Evolutionary conservation across 2,888 invertebrate genomes (phyloP).

Genomic region (Spialia ferax): DNA sequence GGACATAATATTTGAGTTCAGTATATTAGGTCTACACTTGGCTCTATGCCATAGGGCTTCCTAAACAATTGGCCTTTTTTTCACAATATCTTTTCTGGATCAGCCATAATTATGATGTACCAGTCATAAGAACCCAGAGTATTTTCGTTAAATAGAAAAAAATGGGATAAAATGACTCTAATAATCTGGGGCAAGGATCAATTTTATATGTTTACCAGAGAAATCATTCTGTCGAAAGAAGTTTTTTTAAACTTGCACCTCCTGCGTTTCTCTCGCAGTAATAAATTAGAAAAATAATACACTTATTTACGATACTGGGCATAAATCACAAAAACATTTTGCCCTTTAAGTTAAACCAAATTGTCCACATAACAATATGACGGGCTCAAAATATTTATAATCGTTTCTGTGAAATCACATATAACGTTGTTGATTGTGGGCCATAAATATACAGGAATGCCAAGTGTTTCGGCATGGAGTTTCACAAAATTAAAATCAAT

Average conservation of each 20-base stretch:
- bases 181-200: too few relatives aligned
- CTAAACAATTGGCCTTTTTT: too few relatives aligned
- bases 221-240: neutral
- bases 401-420: slow-evolving; percentile 39
- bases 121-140: too few relatives aligned
- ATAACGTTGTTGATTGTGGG: slow-evolving; percentile 20
- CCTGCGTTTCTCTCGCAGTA: neutral
- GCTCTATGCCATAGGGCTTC: too few relatives aligned
- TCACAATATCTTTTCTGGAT: too few relatives aligned
- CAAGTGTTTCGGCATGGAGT: slow-evolving; percentile 27
- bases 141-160: too few relatives aligned
- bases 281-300: neutral
- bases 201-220: neutral
- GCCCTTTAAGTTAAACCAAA: slow-evolving; percentile 5
- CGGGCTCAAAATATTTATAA: slow-evolving; percentile 24
- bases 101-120: too few relatives aligned
- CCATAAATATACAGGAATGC: slow-evolving; percentile 40
- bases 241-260: neutral
- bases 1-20: too few relatives aligned
- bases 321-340: slow-evolving; percentile 20
- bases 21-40: too few relatives aligned
- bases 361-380: slow-evolving; percentile 25
- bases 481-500: slow-evolving; percentile 41
- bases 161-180: too few relatives aligned
- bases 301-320: neutral